Base-by-base conservation (phyloP, 2,797 vertebrate species). In the Acomys russatus region DNA sequence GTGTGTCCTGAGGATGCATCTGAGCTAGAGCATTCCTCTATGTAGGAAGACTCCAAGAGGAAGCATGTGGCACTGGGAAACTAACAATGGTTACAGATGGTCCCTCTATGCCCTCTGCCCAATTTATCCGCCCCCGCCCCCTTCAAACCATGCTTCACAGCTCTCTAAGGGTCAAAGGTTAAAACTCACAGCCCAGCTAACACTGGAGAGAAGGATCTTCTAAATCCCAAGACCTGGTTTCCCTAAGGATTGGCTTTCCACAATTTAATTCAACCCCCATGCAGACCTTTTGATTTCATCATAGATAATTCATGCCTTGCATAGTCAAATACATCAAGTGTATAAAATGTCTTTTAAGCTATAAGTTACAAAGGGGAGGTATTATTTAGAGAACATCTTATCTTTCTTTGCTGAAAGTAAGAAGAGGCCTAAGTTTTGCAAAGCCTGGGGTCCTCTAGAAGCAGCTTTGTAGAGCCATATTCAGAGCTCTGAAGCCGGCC, bases 371-470 rank as follows among this genome's bases (percentile, higher is more conserved):
- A 33, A 30, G 88, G 71, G 64, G 6, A 11, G 9, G n/a, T 96
- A 33, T 82, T 95, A 88, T 78, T 84, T 70, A 9, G 66, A 28
- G 79, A 33, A 14, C 89, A 71, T 74, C 70, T 77, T 83, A 70
- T 73, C 95, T 85, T 86, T 77, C 28, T 85, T 88, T 77, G 18
- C 73, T 83, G 7, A 82, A 84, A 83, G 38, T 44, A 95, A 94
- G 23, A 85, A 85, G 66, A 64, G 35, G 9, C 74, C 54, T 79
- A 71, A 79, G 63, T 76, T 95, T 95, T 90, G 83, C 33, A 78
- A 80, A 63, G 33, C 38, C 15, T 54, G 49, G 35, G 68, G 54
- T 86, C 54, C 49, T n/a, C 94, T 23, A 77, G 25, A 73, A 59
- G 82, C 49, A 91, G 59, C 66, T 73, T 85, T 33, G 22, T 76